Evolutionary conservation across 2,113 vertebrate genomes (phyloP), one percentile per base, ranked within the genome.

Genomic region (Perccottus glenii): DNA sequence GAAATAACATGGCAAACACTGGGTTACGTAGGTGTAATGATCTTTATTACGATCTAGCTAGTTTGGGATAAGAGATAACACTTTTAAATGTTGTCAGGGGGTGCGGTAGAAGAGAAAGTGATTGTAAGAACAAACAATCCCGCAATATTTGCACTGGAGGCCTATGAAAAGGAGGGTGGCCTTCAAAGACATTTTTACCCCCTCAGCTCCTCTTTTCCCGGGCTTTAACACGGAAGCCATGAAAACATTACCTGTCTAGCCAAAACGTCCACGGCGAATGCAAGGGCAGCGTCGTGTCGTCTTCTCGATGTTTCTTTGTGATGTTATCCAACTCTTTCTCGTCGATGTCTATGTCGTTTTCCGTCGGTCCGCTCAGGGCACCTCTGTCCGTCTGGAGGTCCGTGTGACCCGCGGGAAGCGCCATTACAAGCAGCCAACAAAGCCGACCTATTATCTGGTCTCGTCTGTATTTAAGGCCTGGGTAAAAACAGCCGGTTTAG

Each of bases 191-290:
- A 11, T 60, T 60, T 27, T 46, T 40, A 11, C 35, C 32, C 5
- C 9, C 32, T 49, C 45, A 5, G 16, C 6, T 38, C 0, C 51
- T 44, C 2, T 15, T 51, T 53, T 60, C 46, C 14, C n/a, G 19
- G 48, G 9, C 38, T 53, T 14, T 4, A 46, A 48, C 3, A 5
- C 51, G 50, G 9, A 42, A 47, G 43, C 12, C 32, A 1, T 36
- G 1, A 3, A 27, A 15, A 33, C 0, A 1, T 11, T 89, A 93
- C 93, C 92, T 90, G 83, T 94, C 93, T 27, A 94, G 81, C 93
- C 93, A 94, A 66, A 94, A 94, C 0, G 93, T 94, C 93, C 93
- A 94, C 0, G 92, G 90, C 0, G 92, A 94, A 61, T 94, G 92
- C 4, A 94, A 44, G 0, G 92, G 92, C 63, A 94, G 85, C 55